Base-by-base conservation (phyloP, 2,888 invertebrate genomes). In the Phalera bucephala region DNA sequence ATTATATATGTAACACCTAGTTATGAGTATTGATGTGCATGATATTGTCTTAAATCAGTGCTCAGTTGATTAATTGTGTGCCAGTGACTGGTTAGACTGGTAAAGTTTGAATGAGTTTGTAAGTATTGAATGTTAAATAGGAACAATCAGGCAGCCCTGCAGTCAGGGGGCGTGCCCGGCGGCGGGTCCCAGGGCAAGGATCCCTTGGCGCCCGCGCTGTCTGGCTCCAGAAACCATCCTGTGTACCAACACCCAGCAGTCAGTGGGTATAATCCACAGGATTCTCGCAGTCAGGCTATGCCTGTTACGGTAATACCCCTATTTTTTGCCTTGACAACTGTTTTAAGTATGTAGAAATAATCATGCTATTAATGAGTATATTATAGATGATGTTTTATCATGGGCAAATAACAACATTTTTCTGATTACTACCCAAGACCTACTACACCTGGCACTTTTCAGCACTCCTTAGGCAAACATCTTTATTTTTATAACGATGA, bases 171-270 rank as follows among this genome's bases (percentile, higher is more conserved):
- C 35, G 70, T 69, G 33, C 76, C 82, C 33, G 80, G 80, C 41
- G 64, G 77, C 35, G 84, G 81, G 31, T 68, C 72, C 4, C 89
- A 89, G 61, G 89, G 89, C 48, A 90, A 90, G 52, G 88, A 87
- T 52, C 87, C 89, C 6, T 67, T 89, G 46, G 88, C 87, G 44
- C 81, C 85, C 15, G 85, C 77, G 11, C 53, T 87, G 52, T 69
- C 79, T 1, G 73, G 77, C 47, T 74, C 86, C 6, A 78, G 87
- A 14, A 63, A 63, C 36, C 27, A 27, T 12, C 27, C 27, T 4
- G 64, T 89, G 64, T 90, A 90, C 64, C 89, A 86, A 54, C 88
- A 90, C 59, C 79, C 87, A 0, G 78, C 80, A 0, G 87, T 84
- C 53, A 73, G 68, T 40, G 88, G 87, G 7, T 90, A 90, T 72